Conservation (phyloP, 2,797 vertebrate species). For the Sebastolobus altivelis region DNA sequence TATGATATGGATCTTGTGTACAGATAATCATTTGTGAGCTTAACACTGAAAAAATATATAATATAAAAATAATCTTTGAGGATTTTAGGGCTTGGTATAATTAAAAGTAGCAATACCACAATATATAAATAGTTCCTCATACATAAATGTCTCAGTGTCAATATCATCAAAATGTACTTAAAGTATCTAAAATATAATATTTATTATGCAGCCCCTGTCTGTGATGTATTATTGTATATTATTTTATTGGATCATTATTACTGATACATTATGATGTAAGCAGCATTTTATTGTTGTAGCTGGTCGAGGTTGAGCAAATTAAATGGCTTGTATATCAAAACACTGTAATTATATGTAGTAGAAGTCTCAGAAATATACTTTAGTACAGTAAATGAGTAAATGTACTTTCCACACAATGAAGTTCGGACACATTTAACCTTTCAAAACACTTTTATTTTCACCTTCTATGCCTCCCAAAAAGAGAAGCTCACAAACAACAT, state of each 20-base stretch:
- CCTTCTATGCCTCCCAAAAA: slow-evolving; percentile 69
- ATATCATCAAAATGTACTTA: background rate
- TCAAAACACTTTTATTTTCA: slow-evolving; percentile 83
- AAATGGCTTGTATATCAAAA: background rate
- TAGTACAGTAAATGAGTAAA: background rate
- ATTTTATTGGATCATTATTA: background rate
- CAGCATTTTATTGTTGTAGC: background rate
- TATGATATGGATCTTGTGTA: no score
- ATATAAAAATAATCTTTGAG: no score
- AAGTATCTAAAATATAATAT: background rate
- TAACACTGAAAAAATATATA: no score
- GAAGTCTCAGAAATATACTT: background rate
- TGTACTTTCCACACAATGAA: slow-evolving; percentile 40
- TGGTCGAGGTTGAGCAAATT: background rate
- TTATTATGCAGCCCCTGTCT: background rate
- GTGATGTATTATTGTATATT: background rate
- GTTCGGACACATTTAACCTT: slow-evolving; percentile 57
- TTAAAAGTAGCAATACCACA: background rate
- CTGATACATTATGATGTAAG: background rate
- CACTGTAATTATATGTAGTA: background rate
- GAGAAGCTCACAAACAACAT: slow-evolving; percentile 79
- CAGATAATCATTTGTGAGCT: no score
- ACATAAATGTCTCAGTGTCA: no score
- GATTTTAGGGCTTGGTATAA: background rate
- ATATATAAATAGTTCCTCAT: no score